These are phyloP conservation scores for Metopolophium dirhodum DNA, from an alignment of 1,140 invertebrate species.

Conservation along the genomic window DNA sequence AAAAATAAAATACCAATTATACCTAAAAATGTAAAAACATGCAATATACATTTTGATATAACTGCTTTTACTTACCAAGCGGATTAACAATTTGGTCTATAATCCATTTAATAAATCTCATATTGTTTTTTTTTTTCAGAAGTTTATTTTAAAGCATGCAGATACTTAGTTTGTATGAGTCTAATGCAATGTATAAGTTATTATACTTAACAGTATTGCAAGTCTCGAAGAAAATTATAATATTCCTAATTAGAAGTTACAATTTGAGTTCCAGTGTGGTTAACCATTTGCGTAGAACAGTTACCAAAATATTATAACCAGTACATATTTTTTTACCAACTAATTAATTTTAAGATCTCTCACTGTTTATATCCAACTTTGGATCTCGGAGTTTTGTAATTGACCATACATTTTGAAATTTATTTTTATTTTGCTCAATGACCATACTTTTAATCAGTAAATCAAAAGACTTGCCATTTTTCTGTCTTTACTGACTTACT, in stretches of 20 bases:
- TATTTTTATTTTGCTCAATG: constrained; percentile 48
- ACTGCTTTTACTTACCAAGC: no score
- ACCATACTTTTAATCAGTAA: constrained; percentile 39
- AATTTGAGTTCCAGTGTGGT: constrained; percentile 38
- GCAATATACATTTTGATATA: no score
- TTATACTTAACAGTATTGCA: constrained; percentile 54
- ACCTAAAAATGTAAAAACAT: no score
- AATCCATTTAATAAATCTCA: not conserved
- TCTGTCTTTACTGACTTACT: not conserved
- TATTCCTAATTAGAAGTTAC: constrained; percentile 50
- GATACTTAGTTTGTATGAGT: constrained; percentile 33
- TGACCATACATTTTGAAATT: constrained; percentile 27
- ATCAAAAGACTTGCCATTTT: constrained; percentile 53
- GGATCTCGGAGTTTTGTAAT: constrained; percentile 42
- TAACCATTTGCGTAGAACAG: constrained; percentile 50
- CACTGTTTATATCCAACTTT: constrained; percentile 28
- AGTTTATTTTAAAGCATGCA: constrained; percentile 42
- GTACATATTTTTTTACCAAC: constrained; percentile 40
- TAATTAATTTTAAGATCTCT: constrained; percentile 54
- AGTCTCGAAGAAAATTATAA: constrained; percentile 40
- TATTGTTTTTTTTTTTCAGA: constrained; percentile 31
- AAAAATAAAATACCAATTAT: no score
- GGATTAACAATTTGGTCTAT: no score
- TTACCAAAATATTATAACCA: constrained; percentile 49
- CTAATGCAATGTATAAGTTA: constrained; percentile 45